Percentiles rank a stretch among this genome's conserved stretches.
phyloP scores from a whole-genome alignment of 2,797 vertebrate genomes.

The Urocyon cinereoargenteus region DNA sequence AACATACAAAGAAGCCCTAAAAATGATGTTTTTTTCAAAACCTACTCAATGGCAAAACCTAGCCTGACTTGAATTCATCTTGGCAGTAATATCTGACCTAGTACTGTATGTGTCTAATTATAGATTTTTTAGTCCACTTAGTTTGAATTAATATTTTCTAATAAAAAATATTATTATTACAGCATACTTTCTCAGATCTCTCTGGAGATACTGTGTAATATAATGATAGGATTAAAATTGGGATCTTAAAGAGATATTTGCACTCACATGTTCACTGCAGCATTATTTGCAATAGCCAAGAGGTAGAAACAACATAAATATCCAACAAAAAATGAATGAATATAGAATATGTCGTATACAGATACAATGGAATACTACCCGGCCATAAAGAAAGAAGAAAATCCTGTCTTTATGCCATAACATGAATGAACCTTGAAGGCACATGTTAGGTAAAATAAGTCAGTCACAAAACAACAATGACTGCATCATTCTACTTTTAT shows the following conservation, averaged over 20 bases:
- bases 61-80: constrained; percentile 10
- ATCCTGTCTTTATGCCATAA: background rate
- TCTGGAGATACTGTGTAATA: background rate
- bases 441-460: background rate
- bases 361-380: background rate
- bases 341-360: background rate
- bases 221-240: background rate
- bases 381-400: background rate
- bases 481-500: background rate
- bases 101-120: background rate
- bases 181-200: background rate
- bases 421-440: background rate
- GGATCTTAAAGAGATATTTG: constrained; percentile 7
- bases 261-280: background rate
- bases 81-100: background rate
- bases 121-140: background rate
- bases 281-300: background rate
- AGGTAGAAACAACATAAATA: background rate
- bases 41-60: background rate
- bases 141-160: constrained; percentile 10
- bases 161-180: constrained; percentile 20
- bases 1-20: background rate
- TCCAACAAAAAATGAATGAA: background rate
- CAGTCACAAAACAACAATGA: background rate
- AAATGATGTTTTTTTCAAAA: background rate